phyloP scores from a whole-genome alignment of 2,113 vertebrate genomes.

The Pyrgilauda ruficollis region DNA sequence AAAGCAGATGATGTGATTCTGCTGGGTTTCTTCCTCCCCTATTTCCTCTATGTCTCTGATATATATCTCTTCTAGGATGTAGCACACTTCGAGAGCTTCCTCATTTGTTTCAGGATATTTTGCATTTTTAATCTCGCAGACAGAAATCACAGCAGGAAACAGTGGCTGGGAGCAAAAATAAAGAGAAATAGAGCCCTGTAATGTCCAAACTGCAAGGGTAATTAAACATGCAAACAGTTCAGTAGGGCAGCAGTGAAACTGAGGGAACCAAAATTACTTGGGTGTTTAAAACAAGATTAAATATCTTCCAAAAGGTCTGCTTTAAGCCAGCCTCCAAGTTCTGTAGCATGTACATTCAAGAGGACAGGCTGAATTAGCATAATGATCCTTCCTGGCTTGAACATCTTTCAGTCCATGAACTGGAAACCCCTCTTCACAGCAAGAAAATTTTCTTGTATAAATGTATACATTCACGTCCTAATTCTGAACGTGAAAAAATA shows the following conservation, averaged over 20 bases:
- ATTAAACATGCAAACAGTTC: slow-evolving; percentile 3
- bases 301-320: neutral
- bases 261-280: neutral
- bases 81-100: neutral
- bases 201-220: neutral
- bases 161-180: neutral
- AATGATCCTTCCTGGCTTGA: neutral
- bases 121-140: neutral
- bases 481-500: neutral
- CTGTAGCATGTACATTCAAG: neutral
- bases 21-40: neutral
- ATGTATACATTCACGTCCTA: neutral
- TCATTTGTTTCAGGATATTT: neutral
- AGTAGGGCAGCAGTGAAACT: neutral
- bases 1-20: neutral
- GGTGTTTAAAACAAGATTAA: neutral
- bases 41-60: neutral
- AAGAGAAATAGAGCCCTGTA: neutral
- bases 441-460: neutral
- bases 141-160: neutral
- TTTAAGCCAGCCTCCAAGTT: neutral
- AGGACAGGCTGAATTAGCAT: neutral
- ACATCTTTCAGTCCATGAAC: neutral
- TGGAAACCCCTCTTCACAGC: neutral
- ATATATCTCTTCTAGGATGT: neutral